These are phyloP conservation scores for Dasysyrphus tricinctus DNA, from an alignment of 2,888 invertebrate species.

Conservation along the genomic window DNA sequence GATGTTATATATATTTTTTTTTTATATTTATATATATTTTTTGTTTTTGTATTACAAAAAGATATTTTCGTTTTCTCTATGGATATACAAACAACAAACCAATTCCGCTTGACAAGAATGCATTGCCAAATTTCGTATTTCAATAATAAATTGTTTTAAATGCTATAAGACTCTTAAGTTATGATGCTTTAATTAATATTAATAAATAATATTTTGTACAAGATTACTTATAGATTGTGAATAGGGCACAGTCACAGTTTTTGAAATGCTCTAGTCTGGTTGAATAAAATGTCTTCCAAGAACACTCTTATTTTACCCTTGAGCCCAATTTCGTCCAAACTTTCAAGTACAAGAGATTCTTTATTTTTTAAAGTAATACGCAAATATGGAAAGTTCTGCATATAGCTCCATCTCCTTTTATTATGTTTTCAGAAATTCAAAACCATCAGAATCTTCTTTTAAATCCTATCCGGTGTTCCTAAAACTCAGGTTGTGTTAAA, in stretches of 20 bases:
- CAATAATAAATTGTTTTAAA: neutral
- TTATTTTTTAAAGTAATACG: no score
- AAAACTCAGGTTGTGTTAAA: no score
- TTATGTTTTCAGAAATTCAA: no score
- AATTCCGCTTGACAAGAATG: constrained; percentile 45
- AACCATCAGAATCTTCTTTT: no score
- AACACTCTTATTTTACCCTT: no score
- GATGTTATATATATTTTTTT: neutral
- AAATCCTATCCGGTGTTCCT: no score
- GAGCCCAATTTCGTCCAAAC: no score
- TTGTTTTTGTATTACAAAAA: neutral
- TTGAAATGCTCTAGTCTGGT: neutral
- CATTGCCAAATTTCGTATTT: constrained; percentile 34
- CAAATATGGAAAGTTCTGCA: no score
- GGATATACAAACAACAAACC: constrained; percentile 20
- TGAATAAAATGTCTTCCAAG: neutral
- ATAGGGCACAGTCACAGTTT: neutral
- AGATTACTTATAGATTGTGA: neutral
- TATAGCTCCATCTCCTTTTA: no score
- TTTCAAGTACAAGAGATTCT: no score
- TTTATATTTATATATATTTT: neutral
- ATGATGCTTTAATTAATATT: neutral
- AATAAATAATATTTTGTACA: neutral
- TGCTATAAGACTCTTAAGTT: neutral
- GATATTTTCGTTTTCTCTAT: neutral